Evolutionary conservation across 2,797 vertebrate genomes (phyloP).

Genomic region (Calcarius lapponicus): DNA sequence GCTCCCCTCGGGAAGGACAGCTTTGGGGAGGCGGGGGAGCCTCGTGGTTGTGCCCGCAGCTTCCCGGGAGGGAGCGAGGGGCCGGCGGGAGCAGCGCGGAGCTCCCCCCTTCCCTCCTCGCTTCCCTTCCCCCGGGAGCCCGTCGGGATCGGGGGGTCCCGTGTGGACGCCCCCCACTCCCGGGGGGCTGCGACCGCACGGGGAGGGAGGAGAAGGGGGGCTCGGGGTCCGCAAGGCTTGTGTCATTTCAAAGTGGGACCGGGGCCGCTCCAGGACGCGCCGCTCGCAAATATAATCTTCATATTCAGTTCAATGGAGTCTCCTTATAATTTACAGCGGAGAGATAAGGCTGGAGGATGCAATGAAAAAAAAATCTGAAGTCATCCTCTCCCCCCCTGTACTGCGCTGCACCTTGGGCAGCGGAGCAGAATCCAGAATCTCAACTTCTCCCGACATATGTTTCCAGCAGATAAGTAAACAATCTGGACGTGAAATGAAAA

Average conservation of each 20-base stretch:
- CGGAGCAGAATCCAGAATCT: conserved; percentile 95
- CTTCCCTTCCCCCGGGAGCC: neutral
- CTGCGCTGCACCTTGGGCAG: conserved; percentile 97
- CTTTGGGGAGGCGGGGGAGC: neutral
- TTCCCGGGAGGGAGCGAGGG: neutral
- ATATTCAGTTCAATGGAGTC: conserved; percentile 92
- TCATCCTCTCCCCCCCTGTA: conserved; percentile 75
- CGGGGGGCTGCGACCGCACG: neutral
- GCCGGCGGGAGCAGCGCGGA: neutral
- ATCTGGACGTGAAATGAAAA: conserved; percentile 96
- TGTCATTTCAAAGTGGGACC: conserved; percentile 88
- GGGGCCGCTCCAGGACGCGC: conserved; percentile 85
- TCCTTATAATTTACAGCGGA: conserved; percentile 92
- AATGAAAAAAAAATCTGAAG: conserved; percentile 84
- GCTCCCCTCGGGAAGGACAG: neutral
- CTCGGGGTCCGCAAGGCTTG: conserved; percentile 42
- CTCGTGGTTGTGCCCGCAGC: neutral
- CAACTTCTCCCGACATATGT: conserved; percentile 97
- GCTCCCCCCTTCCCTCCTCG: neutral
- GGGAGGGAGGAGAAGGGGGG: neutral
- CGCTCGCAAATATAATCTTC: conserved; percentile 86
- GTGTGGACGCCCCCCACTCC: too few relatives aligned
- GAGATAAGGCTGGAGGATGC: conserved; percentile 93
- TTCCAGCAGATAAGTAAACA: conserved; percentile 99
- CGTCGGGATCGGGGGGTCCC: neutral